These are phyloP conservation scores for Drosophila teissieri DNA, from an alignment of 1,140 invertebrate species.

Conservation along the genomic window DNA sequence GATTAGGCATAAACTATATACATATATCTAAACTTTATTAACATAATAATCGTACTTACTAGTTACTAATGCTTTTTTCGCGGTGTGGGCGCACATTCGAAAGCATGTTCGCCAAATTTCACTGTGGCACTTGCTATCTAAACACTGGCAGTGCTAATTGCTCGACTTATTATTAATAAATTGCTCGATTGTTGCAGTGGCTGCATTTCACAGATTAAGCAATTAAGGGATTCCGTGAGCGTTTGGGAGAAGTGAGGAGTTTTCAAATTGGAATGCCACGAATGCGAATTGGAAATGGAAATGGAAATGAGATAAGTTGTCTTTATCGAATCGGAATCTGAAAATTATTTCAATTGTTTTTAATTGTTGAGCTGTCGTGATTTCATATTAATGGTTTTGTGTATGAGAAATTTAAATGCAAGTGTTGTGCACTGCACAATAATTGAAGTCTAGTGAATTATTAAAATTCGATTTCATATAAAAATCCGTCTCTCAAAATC, in stretches of 20 bases:
- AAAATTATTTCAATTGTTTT: background rate
- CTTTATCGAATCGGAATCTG: background rate
- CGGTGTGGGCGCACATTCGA: slow-evolving; percentile 1
- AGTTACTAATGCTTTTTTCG: background rate
- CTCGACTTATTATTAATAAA: slow-evolving; percentile 59
- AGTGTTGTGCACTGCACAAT: too few species aligned
- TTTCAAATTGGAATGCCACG: slow-evolving; percentile 6
- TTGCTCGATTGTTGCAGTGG: slow-evolving; percentile 46
- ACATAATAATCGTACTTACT: too few species aligned
- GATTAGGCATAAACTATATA: too few species aligned
- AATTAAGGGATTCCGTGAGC: background rate
- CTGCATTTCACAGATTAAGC: slow-evolving; percentile 32
- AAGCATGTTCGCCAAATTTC: slow-evolving; percentile 3
- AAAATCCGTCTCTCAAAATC: too few species aligned
- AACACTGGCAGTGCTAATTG: slow-evolving; percentile 59
- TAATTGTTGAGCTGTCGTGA: background rate
- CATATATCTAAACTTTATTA: too few species aligned
- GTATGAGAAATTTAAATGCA: background rate
- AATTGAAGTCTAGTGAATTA: too few species aligned
- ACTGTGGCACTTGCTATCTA: slow-evolving; percentile 35
- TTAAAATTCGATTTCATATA: too few species aligned
- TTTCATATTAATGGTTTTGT: background rate
- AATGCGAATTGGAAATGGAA: background rate
- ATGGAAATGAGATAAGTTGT: background rate
- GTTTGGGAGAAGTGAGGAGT: background rate